These are phyloP conservation scores for Rhopalosiphum nymphaeae DNA, from an alignment of 2,888 invertebrate species.

Conservation along the genomic window DNA sequence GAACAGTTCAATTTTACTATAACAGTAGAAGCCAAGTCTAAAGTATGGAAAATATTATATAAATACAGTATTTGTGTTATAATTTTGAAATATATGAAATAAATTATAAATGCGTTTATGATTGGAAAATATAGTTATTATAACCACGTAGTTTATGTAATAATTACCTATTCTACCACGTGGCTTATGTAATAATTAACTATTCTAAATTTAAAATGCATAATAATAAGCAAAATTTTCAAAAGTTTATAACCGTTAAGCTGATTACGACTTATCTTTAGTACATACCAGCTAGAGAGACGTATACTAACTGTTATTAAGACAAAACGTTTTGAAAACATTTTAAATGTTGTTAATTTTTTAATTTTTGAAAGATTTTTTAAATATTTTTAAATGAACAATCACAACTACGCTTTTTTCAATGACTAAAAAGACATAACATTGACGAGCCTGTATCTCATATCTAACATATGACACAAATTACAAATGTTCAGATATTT, in stretches of 20 bases:
- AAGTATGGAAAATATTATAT: background rate
- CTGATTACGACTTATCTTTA: background rate
- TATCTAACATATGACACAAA: background rate
- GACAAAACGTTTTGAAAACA: background rate
- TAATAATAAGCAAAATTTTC: background rate
- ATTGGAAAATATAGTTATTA: background rate
- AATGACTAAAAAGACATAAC: background rate
- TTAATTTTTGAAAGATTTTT: background rate
- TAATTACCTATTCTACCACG: background rate
- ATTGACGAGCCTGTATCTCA: background rate
- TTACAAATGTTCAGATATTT: background rate
- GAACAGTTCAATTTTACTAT: background rate
- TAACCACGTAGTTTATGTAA: background rate
- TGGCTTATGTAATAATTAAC: background rate
- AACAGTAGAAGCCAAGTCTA: background rate
- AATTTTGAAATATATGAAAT: background rate
- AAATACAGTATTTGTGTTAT: background rate
- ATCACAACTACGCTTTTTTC: background rate
- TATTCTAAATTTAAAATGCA: background rate
- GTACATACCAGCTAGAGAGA: background rate
- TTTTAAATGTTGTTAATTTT: background rate
- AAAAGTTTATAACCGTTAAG: background rate
- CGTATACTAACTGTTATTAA: background rate
- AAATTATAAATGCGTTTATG: background rate
- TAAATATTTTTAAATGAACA: background rate